These are phyloP conservation scores for Etheostoma cragini DNA, from an alignment of 2,113 vertebrate species.

Conservation along the genomic window DNA sequence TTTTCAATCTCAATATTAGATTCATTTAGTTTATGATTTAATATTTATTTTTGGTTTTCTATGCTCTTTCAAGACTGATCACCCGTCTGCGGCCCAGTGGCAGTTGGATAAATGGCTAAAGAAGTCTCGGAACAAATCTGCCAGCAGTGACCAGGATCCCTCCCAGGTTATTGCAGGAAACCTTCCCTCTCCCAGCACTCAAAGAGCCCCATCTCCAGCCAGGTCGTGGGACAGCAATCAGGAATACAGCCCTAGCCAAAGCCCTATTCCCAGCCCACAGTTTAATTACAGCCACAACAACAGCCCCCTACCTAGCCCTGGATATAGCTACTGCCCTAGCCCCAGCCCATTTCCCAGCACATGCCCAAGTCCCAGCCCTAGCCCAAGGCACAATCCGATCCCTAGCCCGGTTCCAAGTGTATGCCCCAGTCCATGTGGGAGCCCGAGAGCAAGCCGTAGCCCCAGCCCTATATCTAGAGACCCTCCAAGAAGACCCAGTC, in stretches of 20 bases:
- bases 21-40: not conserved
- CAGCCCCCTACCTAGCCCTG: constrained; percentile 81
- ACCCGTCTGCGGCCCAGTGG: constrained; percentile 91
- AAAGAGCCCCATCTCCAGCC: constrained; percentile 81
- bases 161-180: constrained; percentile 48
- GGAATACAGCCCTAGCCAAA: constrained; percentile 78
- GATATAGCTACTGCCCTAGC: constrained; percentile 84
- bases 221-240: constrained; percentile 79
- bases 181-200: constrained; percentile 60
- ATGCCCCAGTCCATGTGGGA: constrained; percentile 79
- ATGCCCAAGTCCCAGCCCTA: constrained; percentile 70
- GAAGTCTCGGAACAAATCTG: constrained; percentile 88
- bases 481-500: constrained; percentile 78
- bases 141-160: constrained; percentile 83
- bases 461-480: constrained; percentile 71
- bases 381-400: constrained; percentile 52
- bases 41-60: constrained; percentile 13
- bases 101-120: constrained; percentile 97
- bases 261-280: constrained; percentile 81
- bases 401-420: constrained; percentile 76
- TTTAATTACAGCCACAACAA: constrained; percentile 83
- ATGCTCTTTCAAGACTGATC: constrained; percentile 81
- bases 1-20: not conserved
- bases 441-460: constrained; percentile 59
- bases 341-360: constrained; percentile 74